Base-by-base conservation (phyloP, 1,140 invertebrate species). In the Formica selysi region DNA sequence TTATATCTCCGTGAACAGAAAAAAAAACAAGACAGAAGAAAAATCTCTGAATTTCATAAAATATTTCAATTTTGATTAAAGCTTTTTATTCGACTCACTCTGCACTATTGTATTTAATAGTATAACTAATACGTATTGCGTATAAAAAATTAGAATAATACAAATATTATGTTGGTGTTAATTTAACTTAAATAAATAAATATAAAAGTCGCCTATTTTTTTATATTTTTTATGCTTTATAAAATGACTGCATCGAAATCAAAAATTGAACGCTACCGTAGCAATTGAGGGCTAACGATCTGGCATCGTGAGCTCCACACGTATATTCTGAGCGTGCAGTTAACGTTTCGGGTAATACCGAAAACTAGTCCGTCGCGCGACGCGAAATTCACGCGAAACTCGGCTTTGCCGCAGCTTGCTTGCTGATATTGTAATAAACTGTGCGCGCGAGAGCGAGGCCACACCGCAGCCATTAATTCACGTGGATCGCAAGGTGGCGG, bases 401-500 rank as follows among this genome's bases (percentile, higher is more conserved):
- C 32, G 26, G 11, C 44, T 16, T 4, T 13, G 85, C 73, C 85
- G 68, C 81, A 61, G 44, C 87, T 0, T 1, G 86, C 85, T 59
- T 59, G 71, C 91, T 93, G 93, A 93, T 93, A 93, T 93, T 93
- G 92, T 92, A 93, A 93, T 92, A 92, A 91, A 94, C 90, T 80
- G 44, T 61, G 84, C 10, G 88, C 76, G 57, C 87, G 71, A 86
- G 83, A 41, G 41, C 41, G 48, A 4, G 48, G 48, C 48, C 48
- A 38, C 57, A 71, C 78, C 62, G 88, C 86, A 87, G 87, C 92
- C 94, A 94, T 95, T 94, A 94, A 94, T 94, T 93, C 92, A 89
- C 87, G 87, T 89, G 89, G 85, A 76, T 91, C 88, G 90, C 91
- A 91, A 94, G 92, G 92, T 36, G 76, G 64, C 92, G 90, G 89